Conservation (phyloP, 2,888 invertebrate species). For the Tenthredo livida region DNA sequence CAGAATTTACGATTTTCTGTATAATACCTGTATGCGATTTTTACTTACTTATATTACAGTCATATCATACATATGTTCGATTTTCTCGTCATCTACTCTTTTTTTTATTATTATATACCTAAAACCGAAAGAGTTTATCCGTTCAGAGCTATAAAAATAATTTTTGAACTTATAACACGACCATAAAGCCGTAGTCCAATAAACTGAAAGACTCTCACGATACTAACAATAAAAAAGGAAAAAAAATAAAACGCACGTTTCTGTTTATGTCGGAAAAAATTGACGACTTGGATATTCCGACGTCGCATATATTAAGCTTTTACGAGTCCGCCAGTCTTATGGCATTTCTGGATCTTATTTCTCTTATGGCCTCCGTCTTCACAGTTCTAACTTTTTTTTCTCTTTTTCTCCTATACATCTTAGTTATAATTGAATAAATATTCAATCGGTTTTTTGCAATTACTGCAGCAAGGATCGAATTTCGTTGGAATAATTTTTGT, state of each 20-base stretch:
- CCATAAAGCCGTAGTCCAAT: not conserved
- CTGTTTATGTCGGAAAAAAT: constrained; percentile 1
- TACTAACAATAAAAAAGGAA: not conserved
- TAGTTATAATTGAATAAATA: not conserved
- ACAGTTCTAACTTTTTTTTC: not conserved
- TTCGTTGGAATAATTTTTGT: too few relatives aligned
- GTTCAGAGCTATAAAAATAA: not conserved
- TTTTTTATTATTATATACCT: not conserved
- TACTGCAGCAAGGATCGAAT: too few relatives aligned
- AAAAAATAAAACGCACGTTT: not conserved
- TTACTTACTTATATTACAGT: not conserved
- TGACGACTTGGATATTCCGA: not conserved
- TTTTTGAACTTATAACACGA: constrained; percentile 9
- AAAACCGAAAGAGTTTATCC: constrained; percentile 1
- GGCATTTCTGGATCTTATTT: not conserved
- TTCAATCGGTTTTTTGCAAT: too few relatives aligned
- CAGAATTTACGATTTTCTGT: not conserved
- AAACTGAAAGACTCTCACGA: not conserved
- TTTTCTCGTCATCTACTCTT: not conserved
- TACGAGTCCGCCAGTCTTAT: not conserved
- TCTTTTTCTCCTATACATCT: not conserved
- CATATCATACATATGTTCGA: not conserved
- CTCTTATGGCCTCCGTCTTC: not conserved
- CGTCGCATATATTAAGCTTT: not conserved
- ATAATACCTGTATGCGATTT: not conserved